Conservation (phyloP, 2,888 invertebrate species). For the Chloroclystis v-ata region DNA sequence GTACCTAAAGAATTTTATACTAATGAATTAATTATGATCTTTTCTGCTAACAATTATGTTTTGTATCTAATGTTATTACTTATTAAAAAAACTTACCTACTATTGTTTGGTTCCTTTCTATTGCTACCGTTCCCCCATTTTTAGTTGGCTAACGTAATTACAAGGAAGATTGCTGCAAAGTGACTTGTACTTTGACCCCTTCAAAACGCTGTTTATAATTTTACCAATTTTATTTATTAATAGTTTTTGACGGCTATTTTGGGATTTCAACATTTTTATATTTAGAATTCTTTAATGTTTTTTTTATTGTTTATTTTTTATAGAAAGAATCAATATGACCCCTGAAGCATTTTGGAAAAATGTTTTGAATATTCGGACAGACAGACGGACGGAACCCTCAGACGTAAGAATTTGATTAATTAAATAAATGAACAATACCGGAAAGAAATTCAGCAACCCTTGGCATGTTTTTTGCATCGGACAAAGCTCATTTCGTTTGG, state of each 20-base stretch:
- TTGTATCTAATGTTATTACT: too few species aligned
- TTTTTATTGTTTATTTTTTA: background rate
- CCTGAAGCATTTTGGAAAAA: slow-evolving; percentile 1
- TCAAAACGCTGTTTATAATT: slow-evolving; percentile 54
- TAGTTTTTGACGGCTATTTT: slow-evolving; percentile 25
- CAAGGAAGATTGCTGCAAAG: slow-evolving; percentile 68
- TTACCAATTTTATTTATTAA: slow-evolving; percentile 47
- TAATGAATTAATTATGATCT: too few species aligned
- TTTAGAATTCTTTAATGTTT: background rate
- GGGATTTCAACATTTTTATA: slow-evolving; percentile 17
- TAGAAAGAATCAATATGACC: background rate
- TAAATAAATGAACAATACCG: slow-evolving; percentile 71
- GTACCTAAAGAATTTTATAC: too few species aligned
- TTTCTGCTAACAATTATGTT: too few species aligned
- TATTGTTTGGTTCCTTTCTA: slow-evolving; percentile 11
- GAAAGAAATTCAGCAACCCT: slow-evolving; percentile 72
- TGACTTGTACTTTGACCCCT: slow-evolving; percentile 71
- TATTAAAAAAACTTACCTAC: background rate
- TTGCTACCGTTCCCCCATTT: slow-evolving; percentile 51
- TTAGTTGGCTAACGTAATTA: slow-evolving; percentile 70
- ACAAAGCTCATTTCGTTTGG: slow-evolving; percentile 64
- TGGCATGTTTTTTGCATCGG: slow-evolving; percentile 63
- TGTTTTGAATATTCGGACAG: slow-evolving; percentile 66
- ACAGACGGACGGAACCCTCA: slow-evolving; percentile 54
- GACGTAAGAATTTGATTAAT: slow-evolving; percentile 76